Base-by-base conservation (phyloP, 2,113 vertebrate species). In the Polypterus bichir region DNA sequence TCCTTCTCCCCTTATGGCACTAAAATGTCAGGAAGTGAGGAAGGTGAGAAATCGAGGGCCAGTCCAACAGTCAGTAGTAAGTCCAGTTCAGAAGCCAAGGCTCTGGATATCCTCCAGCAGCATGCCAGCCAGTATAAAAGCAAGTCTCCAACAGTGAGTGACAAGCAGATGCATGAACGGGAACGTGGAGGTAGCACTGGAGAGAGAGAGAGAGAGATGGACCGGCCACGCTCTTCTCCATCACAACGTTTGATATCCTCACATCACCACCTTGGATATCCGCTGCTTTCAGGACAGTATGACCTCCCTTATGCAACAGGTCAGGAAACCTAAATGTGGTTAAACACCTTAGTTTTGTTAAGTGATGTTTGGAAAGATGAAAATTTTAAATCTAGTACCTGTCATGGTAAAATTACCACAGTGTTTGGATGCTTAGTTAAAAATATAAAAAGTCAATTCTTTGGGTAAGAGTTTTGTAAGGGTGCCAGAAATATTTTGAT, bases 61-160 rank as follows among this genome's bases (percentile, higher is more conserved):
- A 98, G 96, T 73, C 96, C 96, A 62, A 97, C 86, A 0, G 89
- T 97, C 62, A 83, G 88, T 46, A 89, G 83, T 73, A 98, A 98
- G 75, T 83, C 89, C 9, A 88, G 88, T 70, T 89, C 92, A 0
- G 96, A 98, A 77, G 91, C 96, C 78, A 98, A 97, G 87, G 92
- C 94, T 65, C 82, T 98, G 79, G 96, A 98, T 68, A 94, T 97
- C 83, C 79, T 98, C 75, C 96, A 98, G 84, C 96, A 97, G 76
- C 93, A 97, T 0, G 92, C 92, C 81, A 97, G 92, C 86, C 96
- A 98, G 77, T 98, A 98, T 86, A 98, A 98, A 83, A 98, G 94
- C 88, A 98, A 97, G 78, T 98, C 96, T 0, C 96, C 94, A 55
- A 98, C 96, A 54, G 94, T 98, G 68, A 88, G 89, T n/a, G 68